These are phyloP conservation scores for Meandrusa payeni DNA, from an alignment of 2,888 invertebrate genomes.

Conservation along the genomic window DNA sequence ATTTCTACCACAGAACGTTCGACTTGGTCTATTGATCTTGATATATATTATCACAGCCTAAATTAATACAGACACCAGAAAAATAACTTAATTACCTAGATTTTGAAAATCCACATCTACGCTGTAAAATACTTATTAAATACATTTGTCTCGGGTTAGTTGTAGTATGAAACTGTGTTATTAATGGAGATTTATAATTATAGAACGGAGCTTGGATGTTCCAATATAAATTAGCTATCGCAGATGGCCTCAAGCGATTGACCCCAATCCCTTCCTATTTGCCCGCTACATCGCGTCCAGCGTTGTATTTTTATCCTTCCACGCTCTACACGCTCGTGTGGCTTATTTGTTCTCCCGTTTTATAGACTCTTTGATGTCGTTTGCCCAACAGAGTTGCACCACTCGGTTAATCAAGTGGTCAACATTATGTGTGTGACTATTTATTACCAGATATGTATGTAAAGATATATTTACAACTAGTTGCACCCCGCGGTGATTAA, in stretches of 20 bases:
- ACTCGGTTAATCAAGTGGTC: neutral
- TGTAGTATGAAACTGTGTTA: neutral
- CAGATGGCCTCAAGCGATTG: slow-evolving; percentile 78
- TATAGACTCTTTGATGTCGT: slow-evolving; percentile 18
- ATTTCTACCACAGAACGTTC: too few relatives aligned
- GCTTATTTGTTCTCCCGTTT: slow-evolving; percentile 17
- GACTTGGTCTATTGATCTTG: too few relatives aligned
- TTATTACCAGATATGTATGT: too few relatives aligned
- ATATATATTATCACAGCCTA: too few relatives aligned
- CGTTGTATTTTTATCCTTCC: slow-evolving; percentile 67
- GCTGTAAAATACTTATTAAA: too few relatives aligned
- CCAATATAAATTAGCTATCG: slow-evolving; percentile 73
- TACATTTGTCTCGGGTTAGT: too few relatives aligned
- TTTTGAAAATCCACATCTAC: too few relatives aligned
- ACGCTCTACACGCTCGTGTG: slow-evolving; percentile 47
- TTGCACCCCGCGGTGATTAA: too few relatives aligned
- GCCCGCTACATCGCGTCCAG: slow-evolving; percentile 50
- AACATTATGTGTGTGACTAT: too few relatives aligned
- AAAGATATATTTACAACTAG: too few relatives aligned
- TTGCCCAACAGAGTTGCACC: neutral
- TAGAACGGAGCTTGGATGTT: slow-evolving; percentile 60
- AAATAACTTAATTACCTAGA: too few relatives aligned
- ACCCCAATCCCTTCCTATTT: slow-evolving; percentile 74
- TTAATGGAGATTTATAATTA: slow-evolving; percentile 57
- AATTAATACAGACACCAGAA: too few relatives aligned